A percentile compares a stretch with the other conserved stretches of the same genome.
Conservation (phyloP, 2,888 invertebrate species). For the Hyles lineata region DNA sequence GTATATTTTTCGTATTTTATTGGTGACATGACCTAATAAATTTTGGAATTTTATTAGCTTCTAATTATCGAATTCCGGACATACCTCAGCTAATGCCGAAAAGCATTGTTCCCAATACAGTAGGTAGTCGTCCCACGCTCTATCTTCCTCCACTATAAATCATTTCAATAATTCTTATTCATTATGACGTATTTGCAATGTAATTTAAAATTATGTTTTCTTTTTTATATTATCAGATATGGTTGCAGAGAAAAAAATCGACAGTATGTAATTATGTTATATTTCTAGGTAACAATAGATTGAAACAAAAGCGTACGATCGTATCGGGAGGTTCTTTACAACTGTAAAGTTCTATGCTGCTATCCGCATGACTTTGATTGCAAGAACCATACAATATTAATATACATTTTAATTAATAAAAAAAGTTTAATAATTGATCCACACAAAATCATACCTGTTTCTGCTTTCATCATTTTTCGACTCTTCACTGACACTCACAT, state of each 20-base stretch:
- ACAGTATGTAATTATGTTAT: not conserved
- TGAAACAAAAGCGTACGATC: no score
- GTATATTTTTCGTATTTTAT: no score
- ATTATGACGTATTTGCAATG: not conserved
- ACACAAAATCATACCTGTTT: not conserved
- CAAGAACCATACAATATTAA: no score
- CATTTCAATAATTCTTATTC: not conserved
- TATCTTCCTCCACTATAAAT: not conserved
- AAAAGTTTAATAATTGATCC: no score
- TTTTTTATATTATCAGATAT: not conserved
- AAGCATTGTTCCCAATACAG: not conserved
- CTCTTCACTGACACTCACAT: slow-evolving; percentile 4
- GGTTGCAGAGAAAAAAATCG: not conserved
- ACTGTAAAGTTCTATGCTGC: no score
- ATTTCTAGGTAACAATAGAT: not conserved
- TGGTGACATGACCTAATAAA: no score
- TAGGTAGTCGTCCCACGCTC: not conserved
- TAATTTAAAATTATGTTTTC: not conserved
- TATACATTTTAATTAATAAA: no score
- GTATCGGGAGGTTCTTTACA: no score
- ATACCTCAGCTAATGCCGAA: not conserved
- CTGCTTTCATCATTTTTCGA: not conserved
- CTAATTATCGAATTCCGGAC: not conserved
- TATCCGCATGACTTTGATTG: no score
- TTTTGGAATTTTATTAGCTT: no score